A percentile compares a stretch with the other conserved stretches of the same genome.
Evolutionary conservation across 2,888 invertebrate genomes (phyloP).

Genomic region (Polyploca ridens): DNA sequence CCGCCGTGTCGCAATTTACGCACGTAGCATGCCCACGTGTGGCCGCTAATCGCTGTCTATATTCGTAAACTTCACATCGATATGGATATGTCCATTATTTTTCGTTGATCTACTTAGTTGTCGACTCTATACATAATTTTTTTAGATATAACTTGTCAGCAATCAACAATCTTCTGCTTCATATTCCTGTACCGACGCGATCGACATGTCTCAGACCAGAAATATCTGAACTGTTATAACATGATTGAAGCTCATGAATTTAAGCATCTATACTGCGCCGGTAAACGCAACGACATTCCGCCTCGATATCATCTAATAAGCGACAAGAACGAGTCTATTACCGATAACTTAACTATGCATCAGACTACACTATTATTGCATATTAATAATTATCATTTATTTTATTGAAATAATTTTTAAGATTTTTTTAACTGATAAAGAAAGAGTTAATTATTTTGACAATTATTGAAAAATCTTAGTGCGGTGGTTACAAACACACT

Average conservation of each 20-base stretch:
- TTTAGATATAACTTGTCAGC: neutral
- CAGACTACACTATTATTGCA: conserved; percentile 45
- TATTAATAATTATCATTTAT: conserved; percentile 19
- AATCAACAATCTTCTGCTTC: neutral
- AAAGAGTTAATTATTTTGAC: no score
- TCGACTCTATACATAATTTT: neutral
- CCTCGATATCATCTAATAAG: neutral
- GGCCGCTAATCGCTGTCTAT: conserved; percentile 38
- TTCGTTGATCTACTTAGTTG: neutral
- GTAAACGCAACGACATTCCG: conserved; percentile 4
- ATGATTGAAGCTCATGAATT: conserved; percentile 1
- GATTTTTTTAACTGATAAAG: no score
- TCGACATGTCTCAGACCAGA: neutral
- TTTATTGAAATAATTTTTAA: conserved; percentile 39
- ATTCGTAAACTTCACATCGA: conserved; percentile 30
- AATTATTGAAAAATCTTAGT: neutral
- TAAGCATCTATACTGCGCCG: neutral
- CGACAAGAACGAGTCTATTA: neutral
- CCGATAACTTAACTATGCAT: conserved; percentile 15
- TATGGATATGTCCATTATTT: conserved; percentile 18
- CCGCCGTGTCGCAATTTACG: conserved; percentile 40
- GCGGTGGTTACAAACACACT: conserved; percentile 40
- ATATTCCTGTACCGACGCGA: neutral
- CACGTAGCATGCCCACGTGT: conserved; percentile 44
- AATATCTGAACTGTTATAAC: neutral